phyloP scores from a whole-genome alignment of 2,113 vertebrate species.

The Toxotes jaculatrix region DNA sequence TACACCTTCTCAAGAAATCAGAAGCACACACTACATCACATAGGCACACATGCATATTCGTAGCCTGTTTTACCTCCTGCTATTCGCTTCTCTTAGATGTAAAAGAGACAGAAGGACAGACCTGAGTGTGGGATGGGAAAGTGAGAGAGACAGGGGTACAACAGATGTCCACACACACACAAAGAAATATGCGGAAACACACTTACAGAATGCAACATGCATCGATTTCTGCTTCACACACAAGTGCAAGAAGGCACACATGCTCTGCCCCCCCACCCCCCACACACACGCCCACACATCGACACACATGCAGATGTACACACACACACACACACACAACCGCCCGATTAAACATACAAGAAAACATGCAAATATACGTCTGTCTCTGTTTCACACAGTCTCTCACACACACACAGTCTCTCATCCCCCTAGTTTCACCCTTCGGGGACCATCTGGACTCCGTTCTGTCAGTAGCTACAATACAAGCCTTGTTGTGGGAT shows the following conservation, averaged over 20 bases:
- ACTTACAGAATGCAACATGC: background rate
- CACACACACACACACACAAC: slow-evolving; percentile 8
- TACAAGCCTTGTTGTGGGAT: slow-evolving; percentile 53
- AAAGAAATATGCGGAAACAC: slow-evolving; percentile 15
- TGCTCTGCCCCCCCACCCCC: background rate
- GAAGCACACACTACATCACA: slow-evolving; percentile 17
- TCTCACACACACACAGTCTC: slow-evolving; percentile 23
- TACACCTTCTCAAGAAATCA: slow-evolving; percentile 43
- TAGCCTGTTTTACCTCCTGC: slow-evolving; percentile 37
- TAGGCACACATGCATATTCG: slow-evolving; percentile 7
- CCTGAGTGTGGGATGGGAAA: slow-evolving; percentile 56
- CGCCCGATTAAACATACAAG: slow-evolving; percentile 32
- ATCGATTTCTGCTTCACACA: slow-evolving; percentile 20
- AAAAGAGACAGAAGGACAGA: slow-evolving; percentile 62
- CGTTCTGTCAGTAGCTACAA: slow-evolving; percentile 62
- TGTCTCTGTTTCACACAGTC: slow-evolving; percentile 20
- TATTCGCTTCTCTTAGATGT: slow-evolving; percentile 34
- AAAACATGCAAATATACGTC: slow-evolving; percentile 35
- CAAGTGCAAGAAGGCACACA: slow-evolving; percentile 2
- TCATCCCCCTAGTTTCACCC: slow-evolving; percentile 59
- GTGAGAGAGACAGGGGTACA: slow-evolving; percentile 37
- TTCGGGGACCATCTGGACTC: slow-evolving; percentile 76
- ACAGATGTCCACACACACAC: slow-evolving; percentile 63
- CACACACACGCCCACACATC: slow-evolving; percentile 12
- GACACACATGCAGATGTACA: slow-evolving; percentile 6